Percentiles rank a stretch among this genome's conserved stretches.
phyloP scores from a whole-genome alignment of 2,888 invertebrate genomes.

The Cosmia trapezina region DNA sequence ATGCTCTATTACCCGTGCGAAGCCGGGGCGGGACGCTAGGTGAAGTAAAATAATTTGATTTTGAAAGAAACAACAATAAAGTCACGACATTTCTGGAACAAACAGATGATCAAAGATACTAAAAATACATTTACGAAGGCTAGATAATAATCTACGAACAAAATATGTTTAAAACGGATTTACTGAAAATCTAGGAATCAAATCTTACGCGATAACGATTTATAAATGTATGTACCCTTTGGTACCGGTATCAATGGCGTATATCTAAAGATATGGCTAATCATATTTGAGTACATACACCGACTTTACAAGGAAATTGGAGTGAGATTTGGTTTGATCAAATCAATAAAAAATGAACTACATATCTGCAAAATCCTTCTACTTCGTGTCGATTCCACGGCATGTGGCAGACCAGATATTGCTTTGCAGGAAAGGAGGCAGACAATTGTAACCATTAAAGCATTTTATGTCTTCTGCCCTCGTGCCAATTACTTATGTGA shows the following conservation, averaged over 20 bases:
- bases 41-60: too few relatives aligned
- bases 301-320: constrained; percentile 11
- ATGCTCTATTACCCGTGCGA: too few relatives aligned
- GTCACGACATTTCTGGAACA: constrained; percentile 18
- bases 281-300: constrained; percentile 32
- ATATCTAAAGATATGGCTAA: constrained; percentile 30
- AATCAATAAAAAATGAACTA: neutral
- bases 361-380: neutral
- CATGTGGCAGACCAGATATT: neutral
- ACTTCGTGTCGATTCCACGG: neutral
- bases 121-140: constrained; percentile 46
- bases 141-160: constrained; percentile 56
- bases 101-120: constrained; percentile 42
- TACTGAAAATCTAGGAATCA: constrained; percentile 59
- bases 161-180: constrained; percentile 64
- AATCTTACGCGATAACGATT: constrained; percentile 56
- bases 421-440: neutral
- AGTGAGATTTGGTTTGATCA: constrained; percentile 19
- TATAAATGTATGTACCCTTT: constrained; percentile 47
- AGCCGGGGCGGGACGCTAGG: neutral
- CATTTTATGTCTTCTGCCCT: neutral
- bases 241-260: constrained; percentile 15
- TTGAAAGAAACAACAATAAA: constrained; percentile 7
- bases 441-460: neutral
- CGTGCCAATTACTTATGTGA: neutral